Percentiles rank a stretch among this genome's conserved stretches.
These are phyloP conservation scores for Prinia subflava DNA, from an alignment of 2,113 vertebrate genomes.

Conservation along the genomic window DNA sequence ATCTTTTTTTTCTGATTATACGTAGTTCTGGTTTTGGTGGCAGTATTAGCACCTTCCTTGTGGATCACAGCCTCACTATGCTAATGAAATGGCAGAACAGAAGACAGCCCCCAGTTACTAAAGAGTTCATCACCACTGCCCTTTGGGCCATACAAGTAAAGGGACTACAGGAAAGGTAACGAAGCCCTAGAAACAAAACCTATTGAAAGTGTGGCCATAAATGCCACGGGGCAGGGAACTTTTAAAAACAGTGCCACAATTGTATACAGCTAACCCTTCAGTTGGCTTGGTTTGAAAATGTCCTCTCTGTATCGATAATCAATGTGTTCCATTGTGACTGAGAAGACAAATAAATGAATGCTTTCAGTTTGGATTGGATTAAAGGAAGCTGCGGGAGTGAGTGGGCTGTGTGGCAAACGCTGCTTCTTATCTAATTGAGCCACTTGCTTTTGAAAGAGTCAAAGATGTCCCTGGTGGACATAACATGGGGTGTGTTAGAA, in stretches of 20 bases:
- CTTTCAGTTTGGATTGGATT: background rate
- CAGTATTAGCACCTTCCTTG: background rate
- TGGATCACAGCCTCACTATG: background rate
- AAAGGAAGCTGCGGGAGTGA: background rate
- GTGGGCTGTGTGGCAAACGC: background rate
- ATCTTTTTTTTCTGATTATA: background rate
- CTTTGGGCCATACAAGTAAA: background rate
- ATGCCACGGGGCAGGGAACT: background rate
- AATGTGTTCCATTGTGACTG: background rate
- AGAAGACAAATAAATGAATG: conserved; percentile 3
- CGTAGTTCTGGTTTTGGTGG: background rate
- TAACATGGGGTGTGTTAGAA: conserved; percentile 5
- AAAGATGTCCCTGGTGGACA: conserved; percentile 5
- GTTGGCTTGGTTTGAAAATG: background rate
- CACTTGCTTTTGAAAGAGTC: background rate
- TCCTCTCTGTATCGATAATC: conserved; percentile 12
- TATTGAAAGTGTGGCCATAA: background rate
- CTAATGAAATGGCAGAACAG: background rate
- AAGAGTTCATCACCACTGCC: background rate
- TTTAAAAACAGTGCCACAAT: background rate
- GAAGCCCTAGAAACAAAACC: background rate
- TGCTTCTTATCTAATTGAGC: conserved; percentile 46
- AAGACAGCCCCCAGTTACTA: background rate
- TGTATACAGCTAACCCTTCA: background rate
- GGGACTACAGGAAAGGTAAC: background rate